phyloP scores from a whole-genome alignment of 2,113 vertebrate genomes.

The Chaetodon auriga region DNA sequence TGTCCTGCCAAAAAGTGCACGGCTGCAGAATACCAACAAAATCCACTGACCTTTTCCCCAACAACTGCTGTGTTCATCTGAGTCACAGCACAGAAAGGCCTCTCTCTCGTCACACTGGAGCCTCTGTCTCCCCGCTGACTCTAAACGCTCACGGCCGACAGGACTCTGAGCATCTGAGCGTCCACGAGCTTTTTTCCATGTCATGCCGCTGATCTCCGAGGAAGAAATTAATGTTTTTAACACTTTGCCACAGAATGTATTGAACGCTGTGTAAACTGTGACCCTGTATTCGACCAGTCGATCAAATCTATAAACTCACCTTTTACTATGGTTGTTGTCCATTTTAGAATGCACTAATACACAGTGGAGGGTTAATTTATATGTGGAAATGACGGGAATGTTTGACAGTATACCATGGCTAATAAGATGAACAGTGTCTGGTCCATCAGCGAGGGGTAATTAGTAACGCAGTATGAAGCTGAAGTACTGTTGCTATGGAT shows the following conservation, averaged over 20 bases:
- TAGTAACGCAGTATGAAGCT: too few species aligned
- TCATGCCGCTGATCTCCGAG: background rate
- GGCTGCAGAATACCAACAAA: slow-evolving; percentile 75
- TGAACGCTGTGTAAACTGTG: background rate
- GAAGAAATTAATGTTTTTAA: background rate
- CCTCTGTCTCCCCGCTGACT: slow-evolving; percentile 44
- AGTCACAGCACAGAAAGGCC: slow-evolving; percentile 52
- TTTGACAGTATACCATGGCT: background rate
- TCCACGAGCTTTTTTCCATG: background rate
- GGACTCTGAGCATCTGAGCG: slow-evolving; percentile 13
- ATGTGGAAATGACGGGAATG: background rate
- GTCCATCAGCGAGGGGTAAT: too few species aligned
- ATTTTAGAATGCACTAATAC: background rate
- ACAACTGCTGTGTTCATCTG: slow-evolving; percentile 59
- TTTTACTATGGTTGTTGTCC: background rate
- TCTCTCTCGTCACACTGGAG: slow-evolving; percentile 33
- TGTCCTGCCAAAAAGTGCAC: slow-evolving; percentile 69
- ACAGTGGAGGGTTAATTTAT: background rate
- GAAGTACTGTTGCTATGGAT: too few species aligned
- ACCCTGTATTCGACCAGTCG: background rate
- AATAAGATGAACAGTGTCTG: background rate
- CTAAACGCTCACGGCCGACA: slow-evolving; percentile 31
- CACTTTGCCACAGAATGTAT: background rate
- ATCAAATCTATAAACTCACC: background rate
- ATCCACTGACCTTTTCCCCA: slow-evolving; percentile 75